A percentile compares a stretch with the other conserved stretches of the same genome.
These are phyloP conservation scores for Alentia gelatinosa DNA, from an alignment of 2,888 invertebrate genomes.

Conservation along the genomic window DNA sequence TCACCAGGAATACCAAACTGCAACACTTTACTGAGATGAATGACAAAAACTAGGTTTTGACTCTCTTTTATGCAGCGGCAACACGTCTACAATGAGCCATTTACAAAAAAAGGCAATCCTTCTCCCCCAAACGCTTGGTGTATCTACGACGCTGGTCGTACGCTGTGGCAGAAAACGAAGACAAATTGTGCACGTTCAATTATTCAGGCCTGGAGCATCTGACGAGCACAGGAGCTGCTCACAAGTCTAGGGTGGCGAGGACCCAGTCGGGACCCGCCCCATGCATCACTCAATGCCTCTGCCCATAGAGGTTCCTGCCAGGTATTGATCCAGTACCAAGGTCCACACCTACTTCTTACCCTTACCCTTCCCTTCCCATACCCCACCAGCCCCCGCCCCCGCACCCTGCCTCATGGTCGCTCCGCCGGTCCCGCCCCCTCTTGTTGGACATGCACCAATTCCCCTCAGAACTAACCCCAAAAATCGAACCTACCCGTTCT, in stretches of 20 bases:
- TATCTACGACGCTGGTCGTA: background rate
- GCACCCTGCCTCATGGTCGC: background rate
- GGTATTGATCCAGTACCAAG: background rate
- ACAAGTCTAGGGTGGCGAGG: background rate
- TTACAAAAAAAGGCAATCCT: too few species aligned
- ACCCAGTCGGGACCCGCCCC: background rate
- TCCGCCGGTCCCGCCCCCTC: background rate
- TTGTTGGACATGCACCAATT: background rate
- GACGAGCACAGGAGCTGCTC: background rate
- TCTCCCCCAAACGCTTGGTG: too few species aligned
- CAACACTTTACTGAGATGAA: too few species aligned
- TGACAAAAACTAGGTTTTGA: too few species aligned
- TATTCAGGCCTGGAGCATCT: background rate
- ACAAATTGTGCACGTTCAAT: conserved; percentile 18
- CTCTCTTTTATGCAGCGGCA: too few species aligned
- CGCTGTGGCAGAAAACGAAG: background rate
- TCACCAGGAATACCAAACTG: too few species aligned
- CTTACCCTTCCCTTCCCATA: background rate
- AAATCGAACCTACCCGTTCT: too few species aligned
- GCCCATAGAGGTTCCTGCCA: background rate
- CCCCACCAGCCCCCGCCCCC: background rate
- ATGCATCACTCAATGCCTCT: background rate
- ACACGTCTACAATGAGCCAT: too few species aligned
- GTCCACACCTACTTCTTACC: background rate
- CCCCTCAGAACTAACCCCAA: background rate